Conservation (phyloP, 2,888 invertebrate genomes). For the Nephrotoma flavescens region DNA sequence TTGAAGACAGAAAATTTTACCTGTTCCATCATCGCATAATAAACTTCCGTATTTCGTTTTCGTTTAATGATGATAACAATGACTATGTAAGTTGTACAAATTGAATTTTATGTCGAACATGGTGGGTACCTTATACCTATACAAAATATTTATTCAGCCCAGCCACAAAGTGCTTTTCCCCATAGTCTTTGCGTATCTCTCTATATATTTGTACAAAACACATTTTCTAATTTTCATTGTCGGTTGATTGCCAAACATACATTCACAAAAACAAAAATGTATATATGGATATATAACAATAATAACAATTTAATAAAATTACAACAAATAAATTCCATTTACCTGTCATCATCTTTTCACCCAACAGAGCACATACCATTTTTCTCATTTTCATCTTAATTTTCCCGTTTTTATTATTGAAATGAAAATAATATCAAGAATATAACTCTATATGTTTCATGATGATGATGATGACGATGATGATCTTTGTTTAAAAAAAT, state of each 20-base stretch:
- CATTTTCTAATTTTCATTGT: background rate
- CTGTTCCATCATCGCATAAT: background rate
- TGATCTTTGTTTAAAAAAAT: background rate
- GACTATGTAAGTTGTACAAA: background rate
- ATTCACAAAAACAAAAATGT: background rate
- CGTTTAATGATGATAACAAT: background rate
- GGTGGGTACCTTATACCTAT: too few relatives aligned
- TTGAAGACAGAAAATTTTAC: background rate
- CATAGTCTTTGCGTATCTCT: background rate
- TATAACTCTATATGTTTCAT: background rate
- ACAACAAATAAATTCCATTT: background rate
- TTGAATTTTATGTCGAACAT: background rate
- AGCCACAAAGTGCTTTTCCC: background rate
- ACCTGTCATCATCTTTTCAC: background rate
- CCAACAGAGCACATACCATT: background rate
- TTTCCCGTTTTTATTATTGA: background rate
- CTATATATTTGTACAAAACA: background rate
- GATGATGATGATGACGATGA: background rate
- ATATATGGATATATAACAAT: background rate
- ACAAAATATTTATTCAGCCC: too few relatives aligned
- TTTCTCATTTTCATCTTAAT: background rate
- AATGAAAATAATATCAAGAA: background rate
- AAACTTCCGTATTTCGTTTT: background rate
- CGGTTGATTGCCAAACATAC: background rate
- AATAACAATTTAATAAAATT: background rate